Evolutionary conservation across 2,888 invertebrate genomes (phyloP).

Genomic region (Hypercompe scribonia): DNA sequence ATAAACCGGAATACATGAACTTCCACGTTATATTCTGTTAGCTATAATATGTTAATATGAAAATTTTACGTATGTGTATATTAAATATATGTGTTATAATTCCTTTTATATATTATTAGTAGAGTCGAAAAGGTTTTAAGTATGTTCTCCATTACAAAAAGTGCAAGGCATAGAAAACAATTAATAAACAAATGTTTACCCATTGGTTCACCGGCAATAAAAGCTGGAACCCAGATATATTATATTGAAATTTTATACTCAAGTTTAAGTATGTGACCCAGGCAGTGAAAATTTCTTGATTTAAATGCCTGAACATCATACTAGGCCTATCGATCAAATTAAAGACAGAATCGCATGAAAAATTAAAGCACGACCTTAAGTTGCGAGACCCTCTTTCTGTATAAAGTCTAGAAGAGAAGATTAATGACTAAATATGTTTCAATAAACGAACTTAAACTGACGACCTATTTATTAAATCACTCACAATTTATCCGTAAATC

Average conservation of each 20-base stretch:
- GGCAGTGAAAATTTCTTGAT: neutral
- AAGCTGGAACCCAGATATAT: neutral
- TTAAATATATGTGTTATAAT: neutral
- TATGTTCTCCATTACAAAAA: neutral
- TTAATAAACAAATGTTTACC: no score
- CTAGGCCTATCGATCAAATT: neutral
- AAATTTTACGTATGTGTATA: neutral
- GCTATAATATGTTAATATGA: neutral
- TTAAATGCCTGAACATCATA: neutral
- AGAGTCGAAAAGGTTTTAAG: neutral
- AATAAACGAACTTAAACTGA: neutral
- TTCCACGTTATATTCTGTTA: slow-evolving; percentile 5
- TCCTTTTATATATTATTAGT: neutral
- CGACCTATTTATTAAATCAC: neutral
- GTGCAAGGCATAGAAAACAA: neutral
- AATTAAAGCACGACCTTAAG: neutral
- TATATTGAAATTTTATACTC: no score
- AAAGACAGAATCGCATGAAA: neutral
- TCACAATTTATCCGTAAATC: slow-evolving; percentile 1
- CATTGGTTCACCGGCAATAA: neutral
- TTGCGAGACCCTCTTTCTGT: neutral
- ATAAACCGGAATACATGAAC: slow-evolving; percentile 16
- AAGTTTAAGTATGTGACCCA: no score
- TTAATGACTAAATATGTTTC: neutral
- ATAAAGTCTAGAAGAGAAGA: neutral